Evolutionary conservation across 1,140 invertebrate species (phyloP).

Genomic region (Tribolium castaneum): DNA sequence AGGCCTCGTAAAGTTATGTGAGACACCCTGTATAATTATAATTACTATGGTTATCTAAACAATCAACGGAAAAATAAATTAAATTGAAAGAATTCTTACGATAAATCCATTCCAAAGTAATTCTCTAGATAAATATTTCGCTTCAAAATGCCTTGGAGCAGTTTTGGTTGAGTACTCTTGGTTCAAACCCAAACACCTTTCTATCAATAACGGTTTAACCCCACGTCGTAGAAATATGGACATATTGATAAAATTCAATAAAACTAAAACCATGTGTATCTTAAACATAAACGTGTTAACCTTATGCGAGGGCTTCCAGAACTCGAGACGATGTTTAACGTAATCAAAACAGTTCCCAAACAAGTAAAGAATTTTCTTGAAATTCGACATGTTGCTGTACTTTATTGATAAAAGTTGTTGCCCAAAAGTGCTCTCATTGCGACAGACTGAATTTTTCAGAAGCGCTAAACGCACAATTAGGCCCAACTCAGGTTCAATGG

Average conservation of each 20-base stretch:
- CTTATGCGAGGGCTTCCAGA: conserved; percentile 50
- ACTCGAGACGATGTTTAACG: conserved; percentile 56
- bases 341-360: conserved; percentile 54
- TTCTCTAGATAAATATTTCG: conserved; percentile 61
- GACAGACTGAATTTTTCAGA: conserved; percentile 57
- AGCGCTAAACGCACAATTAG: conserved; percentile 55
- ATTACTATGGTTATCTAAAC: too few relatives aligned
- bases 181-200: conserved; percentile 59
- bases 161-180: conserved; percentile 57
- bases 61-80: neutral
- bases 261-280: conserved; percentile 51
- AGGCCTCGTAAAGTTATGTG: too few relatives aligned
- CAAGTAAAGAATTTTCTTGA: conserved; percentile 56
- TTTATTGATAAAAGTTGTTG: conserved; percentile 62
- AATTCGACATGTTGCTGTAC: conserved; percentile 58
- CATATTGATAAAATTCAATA: conserved; percentile 60
- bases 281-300: conserved; percentile 52
- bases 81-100: conserved; percentile 51
- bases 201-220: conserved; percentile 57
- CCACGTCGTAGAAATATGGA: conserved; percentile 59
- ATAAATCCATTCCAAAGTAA: conserved; percentile 63
- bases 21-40: too few relatives aligned
- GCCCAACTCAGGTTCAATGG: conserved; percentile 58
- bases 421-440: conserved; percentile 59
- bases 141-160: conserved; percentile 52